A percentile compares a stretch with the other conserved stretches of the same genome.
Evolutionary conservation across 2,113 vertebrate species (phyloP).

Genomic region (Mixornis gularis): DNA sequence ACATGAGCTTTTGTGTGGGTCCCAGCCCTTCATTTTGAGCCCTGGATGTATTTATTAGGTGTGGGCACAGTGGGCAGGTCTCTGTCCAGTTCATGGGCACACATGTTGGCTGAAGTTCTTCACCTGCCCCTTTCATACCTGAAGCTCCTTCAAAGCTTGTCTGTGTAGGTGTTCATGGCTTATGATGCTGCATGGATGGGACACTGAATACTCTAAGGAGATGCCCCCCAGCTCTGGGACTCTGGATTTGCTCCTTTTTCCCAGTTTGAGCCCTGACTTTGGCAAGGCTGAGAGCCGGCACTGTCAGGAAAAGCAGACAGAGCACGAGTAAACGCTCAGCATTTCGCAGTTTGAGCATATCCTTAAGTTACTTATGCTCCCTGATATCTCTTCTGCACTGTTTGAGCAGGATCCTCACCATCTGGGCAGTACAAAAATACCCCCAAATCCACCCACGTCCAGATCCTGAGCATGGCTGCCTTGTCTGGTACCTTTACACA

Average conservation of each 20-base stretch:
- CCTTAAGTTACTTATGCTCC: not conserved
- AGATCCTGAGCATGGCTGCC: rapidly evolving
- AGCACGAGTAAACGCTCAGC: not conserved
- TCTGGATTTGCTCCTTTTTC: not conserved
- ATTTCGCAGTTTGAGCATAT: not conserved
- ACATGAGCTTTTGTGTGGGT: not conserved
- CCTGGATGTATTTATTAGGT: not conserved
- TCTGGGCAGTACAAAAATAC: not conserved
- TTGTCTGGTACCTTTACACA: not conserved
- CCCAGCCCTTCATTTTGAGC: not conserved
- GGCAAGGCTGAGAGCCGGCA: not conserved
- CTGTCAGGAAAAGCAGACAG: not conserved
- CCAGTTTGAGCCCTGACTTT: not conserved
- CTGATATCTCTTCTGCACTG: not conserved
- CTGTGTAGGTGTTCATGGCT: not conserved
- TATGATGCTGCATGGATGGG: not conserved
- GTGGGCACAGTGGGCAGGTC: not conserved
- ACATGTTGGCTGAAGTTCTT: not conserved
- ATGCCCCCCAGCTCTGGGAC: not conserved
- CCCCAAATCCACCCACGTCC: not conserved
- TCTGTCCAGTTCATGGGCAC: not conserved
- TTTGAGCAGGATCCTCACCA: not conserved
- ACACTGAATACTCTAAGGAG: not conserved
- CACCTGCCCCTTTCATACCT: not conserved
- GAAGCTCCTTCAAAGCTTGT: not conserved